A percentile compares a stretch with the other conserved stretches of the same genome.
Conservation (phyloP, 2,797 vertebrate species). For the Falco berigora region DNA sequence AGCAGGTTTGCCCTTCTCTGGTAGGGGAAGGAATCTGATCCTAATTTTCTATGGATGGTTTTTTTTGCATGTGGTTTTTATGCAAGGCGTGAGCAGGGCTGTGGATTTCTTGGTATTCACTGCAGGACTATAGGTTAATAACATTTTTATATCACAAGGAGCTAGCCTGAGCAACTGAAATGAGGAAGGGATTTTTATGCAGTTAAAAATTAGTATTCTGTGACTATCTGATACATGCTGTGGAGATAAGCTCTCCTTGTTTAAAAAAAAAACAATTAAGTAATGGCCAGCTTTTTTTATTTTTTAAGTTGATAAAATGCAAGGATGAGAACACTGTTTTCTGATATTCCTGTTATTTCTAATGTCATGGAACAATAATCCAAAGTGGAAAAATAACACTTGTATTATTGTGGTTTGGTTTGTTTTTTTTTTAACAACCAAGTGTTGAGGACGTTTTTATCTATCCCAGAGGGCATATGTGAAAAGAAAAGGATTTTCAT, state of each 20-base stretch:
- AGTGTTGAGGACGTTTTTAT: conserved; percentile 27
- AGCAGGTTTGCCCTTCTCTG: background rate
- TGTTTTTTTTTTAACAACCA: background rate
- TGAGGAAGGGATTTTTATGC: background rate
- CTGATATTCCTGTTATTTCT: background rate
- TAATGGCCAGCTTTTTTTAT: too few relatives aligned
- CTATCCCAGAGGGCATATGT: conserved; percentile 26
- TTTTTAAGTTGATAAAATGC: background rate
- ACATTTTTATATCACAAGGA: background rate
- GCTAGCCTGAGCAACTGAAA: background rate
- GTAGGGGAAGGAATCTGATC: background rate
- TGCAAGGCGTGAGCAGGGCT: background rate
- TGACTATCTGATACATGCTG: background rate
- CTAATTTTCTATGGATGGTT: background rate
- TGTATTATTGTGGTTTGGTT: background rate
- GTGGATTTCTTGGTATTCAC: background rate
- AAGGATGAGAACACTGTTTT: background rate
- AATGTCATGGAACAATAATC: background rate
- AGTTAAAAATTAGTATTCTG: conserved; percentile 1
- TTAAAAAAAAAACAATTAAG: background rate
- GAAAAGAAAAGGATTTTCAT: conserved; percentile 50
- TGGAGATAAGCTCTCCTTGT: background rate
- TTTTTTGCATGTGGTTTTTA: background rate
- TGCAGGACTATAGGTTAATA: background rate
- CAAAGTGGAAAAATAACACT: background rate